Conservation (phyloP, 2,888 invertebrate species). For the Cyaniris semiargus region DNA sequence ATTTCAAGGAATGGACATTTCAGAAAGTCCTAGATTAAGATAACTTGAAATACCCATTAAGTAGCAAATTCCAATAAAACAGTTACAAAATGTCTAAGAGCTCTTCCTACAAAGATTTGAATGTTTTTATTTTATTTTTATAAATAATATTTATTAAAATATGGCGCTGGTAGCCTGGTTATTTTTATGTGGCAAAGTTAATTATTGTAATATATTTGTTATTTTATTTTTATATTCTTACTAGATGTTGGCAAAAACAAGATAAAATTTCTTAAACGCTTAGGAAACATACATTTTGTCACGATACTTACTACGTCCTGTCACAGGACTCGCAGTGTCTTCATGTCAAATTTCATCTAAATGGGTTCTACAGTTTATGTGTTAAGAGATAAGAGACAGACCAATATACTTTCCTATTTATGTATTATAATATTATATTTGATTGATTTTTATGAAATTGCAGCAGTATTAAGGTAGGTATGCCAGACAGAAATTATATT, state of each 20-base stretch:
- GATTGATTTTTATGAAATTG: neutral
- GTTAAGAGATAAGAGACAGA: neutral
- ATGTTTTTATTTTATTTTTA: neutral
- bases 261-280: too few species aligned
- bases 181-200: neutral
- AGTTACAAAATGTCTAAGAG: neutral
- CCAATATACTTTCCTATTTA: neutral
- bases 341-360: neutral
- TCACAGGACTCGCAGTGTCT: too few species aligned
- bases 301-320: neutral
- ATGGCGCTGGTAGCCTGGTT: slow-evolving; percentile 23
- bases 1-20: neutral
- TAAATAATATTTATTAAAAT: neutral
- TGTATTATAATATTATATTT: neutral
- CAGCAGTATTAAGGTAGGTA: slow-evolving; percentile 19
- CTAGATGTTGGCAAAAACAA: too few species aligned
- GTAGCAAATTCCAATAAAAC: neutral
- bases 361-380: neutral
- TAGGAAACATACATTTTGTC: neutral
- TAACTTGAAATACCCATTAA: neutral
- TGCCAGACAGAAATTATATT: neutral
- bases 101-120: neutral
- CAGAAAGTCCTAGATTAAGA: too few species aligned
- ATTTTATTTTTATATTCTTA: slow-evolving; percentile 21
- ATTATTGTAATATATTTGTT: neutral